Evolutionary conservation across 2,797 vertebrate species (phyloP).

Genomic region (Siniperca scherzeri): DNA sequence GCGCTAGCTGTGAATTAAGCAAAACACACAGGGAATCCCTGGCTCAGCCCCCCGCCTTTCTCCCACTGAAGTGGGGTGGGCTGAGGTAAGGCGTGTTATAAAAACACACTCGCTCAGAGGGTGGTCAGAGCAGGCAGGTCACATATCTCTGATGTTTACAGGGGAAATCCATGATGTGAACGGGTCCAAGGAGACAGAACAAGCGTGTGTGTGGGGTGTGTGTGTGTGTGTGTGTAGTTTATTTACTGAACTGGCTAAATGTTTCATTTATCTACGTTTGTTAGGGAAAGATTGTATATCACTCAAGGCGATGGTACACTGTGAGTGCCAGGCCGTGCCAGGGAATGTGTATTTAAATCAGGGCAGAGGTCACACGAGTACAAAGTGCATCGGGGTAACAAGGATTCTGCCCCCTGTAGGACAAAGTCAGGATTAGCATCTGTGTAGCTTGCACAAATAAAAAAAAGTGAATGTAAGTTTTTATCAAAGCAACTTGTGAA

Average conservation of each 20-base stretch:
- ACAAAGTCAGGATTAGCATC: not conserved
- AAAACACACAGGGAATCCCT: constrained; percentile 69
- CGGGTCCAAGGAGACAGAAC: constrained; percentile 19
- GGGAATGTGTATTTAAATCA: constrained; percentile 51
- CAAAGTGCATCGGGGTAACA: constrained; percentile 18
- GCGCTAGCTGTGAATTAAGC: constrained; percentile 31
- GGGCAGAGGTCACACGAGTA: constrained; percentile 59
- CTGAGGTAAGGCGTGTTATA: constrained; percentile 69
- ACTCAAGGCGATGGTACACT: constrained; percentile 39
- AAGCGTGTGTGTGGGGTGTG: not conserved
- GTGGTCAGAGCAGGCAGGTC: constrained; percentile 64
- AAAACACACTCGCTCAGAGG: constrained; percentile 70
- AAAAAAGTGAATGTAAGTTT: not conserved
- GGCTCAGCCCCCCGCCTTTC: not conserved
- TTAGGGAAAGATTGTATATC: constrained; percentile 44
- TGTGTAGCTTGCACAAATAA: not conserved
- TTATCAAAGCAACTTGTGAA: constrained; percentile 36
- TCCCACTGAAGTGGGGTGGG: constrained; percentile 68
- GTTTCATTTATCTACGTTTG: constrained; percentile 42
- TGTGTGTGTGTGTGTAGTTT: constrained; percentile 36
- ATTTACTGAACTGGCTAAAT: constrained; percentile 40
- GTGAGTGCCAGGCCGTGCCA: constrained; percentile 42
- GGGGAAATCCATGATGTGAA: constrained; percentile 60
- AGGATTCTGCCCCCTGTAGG: constrained; percentile 55
- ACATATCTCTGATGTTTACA: constrained; percentile 70